These are phyloP conservation scores for Philotrypesis tridentata DNA, from an alignment of 1,140 invertebrate species.

Conservation along the genomic window DNA sequence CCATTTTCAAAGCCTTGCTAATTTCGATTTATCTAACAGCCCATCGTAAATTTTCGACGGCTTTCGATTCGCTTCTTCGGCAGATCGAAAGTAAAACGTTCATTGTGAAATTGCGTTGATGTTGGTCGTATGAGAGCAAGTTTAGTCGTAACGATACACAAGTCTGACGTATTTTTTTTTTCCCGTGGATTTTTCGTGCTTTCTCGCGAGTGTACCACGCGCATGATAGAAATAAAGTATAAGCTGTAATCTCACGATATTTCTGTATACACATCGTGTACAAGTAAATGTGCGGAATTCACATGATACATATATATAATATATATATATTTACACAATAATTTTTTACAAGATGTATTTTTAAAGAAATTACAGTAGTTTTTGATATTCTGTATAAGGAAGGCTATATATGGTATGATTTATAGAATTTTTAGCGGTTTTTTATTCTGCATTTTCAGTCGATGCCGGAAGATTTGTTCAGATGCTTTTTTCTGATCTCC, in stretches of 20 bases:
- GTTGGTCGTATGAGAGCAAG: too few species aligned
- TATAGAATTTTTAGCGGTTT: slow-evolving; percentile 1
- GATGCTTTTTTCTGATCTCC: background rate
- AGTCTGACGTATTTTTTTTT: too few species aligned
- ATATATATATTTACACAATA: slow-evolving; percentile 1
- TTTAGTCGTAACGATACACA: too few species aligned
- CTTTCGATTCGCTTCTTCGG: too few species aligned
- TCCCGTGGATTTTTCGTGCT: too few species aligned
- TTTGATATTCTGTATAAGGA: slow-evolving; percentile 18
- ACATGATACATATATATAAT: background rate
- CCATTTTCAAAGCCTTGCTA: too few species aligned
- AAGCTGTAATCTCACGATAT: background rate
- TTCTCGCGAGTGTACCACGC: too few species aligned
- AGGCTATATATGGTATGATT: background rate
- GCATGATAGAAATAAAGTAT: too few species aligned
- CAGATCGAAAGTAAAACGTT: too few species aligned
- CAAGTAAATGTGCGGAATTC: background rate
- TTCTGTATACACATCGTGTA: background rate
- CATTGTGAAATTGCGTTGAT: too few species aligned
- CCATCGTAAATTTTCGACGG: too few species aligned
- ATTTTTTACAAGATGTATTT: slow-evolving; percentile 31
- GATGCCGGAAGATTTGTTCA: background rate
- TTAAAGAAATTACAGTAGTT: slow-evolving; percentile 18
- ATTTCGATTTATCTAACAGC: too few species aligned
- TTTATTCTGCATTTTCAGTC: background rate